These are phyloP conservation scores for Hirtodrosophila alboralis DNA, from an alignment of 2,888 invertebrate species.

Conservation along the genomic window DNA sequence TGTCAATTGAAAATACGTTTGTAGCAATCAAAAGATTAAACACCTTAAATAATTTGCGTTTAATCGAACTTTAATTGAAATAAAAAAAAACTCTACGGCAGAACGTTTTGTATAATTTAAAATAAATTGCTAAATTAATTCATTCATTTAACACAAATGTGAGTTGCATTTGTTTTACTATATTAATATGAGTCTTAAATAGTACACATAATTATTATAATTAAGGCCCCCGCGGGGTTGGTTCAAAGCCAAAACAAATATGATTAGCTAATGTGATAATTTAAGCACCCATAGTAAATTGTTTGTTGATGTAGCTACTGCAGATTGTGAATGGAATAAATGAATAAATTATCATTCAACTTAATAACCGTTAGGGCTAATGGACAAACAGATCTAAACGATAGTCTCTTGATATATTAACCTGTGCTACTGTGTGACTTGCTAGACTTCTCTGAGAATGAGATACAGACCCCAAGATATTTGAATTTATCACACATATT, in stretches of 20 bases:
- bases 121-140: not conserved
- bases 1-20: conserved; percentile 19
- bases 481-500: conserved; percentile 39
- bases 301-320: conserved; percentile 5
- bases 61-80: conserved; percentile 41
- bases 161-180: conserved; percentile 5
- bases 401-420: conserved; percentile 28
- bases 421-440: conserved; percentile 57
- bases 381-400: conserved; percentile 46
- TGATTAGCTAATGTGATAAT: conserved; percentile 57
- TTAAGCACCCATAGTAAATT: conserved; percentile 36
- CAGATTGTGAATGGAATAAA: conserved; percentile 38
- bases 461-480: conserved; percentile 3
- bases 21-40: conserved; percentile 17
- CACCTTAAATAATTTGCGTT: conserved; percentile 12
- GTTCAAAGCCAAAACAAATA: conserved; percentile 29
- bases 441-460: not conserved
- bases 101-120: conserved; percentile 13
- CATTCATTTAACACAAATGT: too few species aligned
- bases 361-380: conserved; percentile 59
- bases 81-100: conserved; percentile 46
- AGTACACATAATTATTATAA: conserved; percentile 39
- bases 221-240: conserved; percentile 27
- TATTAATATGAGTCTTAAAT: conserved; percentile 21
- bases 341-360: conserved; percentile 61